phyloP scores from a whole-genome alignment of 2,888 invertebrate genomes.

The Dichetophora obliterata region DNA sequence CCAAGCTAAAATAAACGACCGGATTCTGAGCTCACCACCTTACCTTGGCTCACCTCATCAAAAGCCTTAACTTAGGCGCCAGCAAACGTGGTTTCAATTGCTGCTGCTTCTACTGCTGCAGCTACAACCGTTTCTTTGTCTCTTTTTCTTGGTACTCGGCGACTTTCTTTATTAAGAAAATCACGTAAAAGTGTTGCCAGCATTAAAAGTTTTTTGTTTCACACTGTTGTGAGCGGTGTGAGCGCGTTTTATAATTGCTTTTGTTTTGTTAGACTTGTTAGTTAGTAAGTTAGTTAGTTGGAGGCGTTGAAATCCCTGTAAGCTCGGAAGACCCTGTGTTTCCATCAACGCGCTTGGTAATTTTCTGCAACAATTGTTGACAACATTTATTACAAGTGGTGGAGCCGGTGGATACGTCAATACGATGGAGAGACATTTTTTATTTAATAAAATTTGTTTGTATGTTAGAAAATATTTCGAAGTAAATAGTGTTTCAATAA shows the following conservation, averaged over 20 bases:
- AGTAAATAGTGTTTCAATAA: too few relatives aligned
- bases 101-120: not conserved
- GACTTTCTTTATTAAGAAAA: conserved; percentile 5
- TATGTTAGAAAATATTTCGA: too few relatives aligned
- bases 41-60: not conserved
- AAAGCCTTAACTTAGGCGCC: not conserved
- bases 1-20: conserved; percentile 7
- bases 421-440: too few relatives aligned
- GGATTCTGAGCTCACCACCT: not conserved
- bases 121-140: not conserved
- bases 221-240: not conserved
- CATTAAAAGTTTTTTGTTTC: conserved; percentile 14
- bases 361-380: not conserved
- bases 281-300: too few relatives aligned
- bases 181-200: conserved; percentile 17
- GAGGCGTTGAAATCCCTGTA: too few relatives aligned
- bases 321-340: not conserved
- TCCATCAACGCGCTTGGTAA: not conserved
- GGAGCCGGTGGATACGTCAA: too few relatives aligned
- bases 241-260: conserved; percentile 31
- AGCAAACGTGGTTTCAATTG: not conserved
- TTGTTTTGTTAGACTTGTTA: conserved; percentile 4
- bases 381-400: not conserved
- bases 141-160: not conserved
- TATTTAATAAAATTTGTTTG: too few relatives aligned